A percentile compares a stretch with the other conserved stretches of the same genome.
These are phyloP conservation scores for Monoplex corrugatus DNA, from an alignment of 2,888 invertebrate genomes.

Conservation along the genomic window DNA sequence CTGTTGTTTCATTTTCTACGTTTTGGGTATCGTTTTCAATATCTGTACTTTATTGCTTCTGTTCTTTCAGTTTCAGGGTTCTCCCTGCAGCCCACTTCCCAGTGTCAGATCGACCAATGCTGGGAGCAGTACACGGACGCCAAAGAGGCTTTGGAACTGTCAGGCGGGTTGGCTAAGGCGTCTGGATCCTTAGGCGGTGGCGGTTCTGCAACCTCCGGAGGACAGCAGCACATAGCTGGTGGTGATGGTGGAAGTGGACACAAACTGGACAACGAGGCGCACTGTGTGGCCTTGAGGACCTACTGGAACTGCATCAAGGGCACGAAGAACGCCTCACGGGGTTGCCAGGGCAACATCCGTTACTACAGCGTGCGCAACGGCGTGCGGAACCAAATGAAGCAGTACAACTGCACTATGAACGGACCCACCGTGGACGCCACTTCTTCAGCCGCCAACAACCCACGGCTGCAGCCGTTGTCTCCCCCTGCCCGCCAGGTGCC, in stretches of 20 bases:
- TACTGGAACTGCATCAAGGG: constrained; percentile 81
- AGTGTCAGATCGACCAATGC: constrained; percentile 73
- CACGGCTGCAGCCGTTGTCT: constrained; percentile 16
- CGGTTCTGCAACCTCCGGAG: not conserved
- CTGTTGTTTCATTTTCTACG: too few species aligned
- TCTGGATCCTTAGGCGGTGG: not conserved
- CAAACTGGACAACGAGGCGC: constrained; percentile 42
- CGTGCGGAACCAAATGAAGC: constrained; percentile 76
- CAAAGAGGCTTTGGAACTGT: constrained; percentile 58
- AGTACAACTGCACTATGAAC: constrained; percentile 79
- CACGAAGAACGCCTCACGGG: constrained; percentile 70
- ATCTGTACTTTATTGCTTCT: not conserved
- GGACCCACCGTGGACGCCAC: constrained; percentile 54
- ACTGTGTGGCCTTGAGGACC: constrained; percentile 81
- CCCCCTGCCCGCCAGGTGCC: constrained; percentile 59
- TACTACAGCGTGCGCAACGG: constrained; percentile 82
- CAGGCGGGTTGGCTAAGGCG: constrained; percentile 56
- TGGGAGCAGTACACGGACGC: constrained; percentile 66
- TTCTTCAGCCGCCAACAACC: constrained; percentile 29
- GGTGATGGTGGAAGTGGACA: not conserved
- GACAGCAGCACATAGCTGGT: not conserved
- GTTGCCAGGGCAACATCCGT: constrained; percentile 83
- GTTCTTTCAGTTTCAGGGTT: not conserved
- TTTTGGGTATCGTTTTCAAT: too few species aligned
- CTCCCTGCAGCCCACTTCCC: not conserved